Conservation (phyloP, 2,797 vertebrate genomes). For the Lepilemur septentrionalis region DNA sequence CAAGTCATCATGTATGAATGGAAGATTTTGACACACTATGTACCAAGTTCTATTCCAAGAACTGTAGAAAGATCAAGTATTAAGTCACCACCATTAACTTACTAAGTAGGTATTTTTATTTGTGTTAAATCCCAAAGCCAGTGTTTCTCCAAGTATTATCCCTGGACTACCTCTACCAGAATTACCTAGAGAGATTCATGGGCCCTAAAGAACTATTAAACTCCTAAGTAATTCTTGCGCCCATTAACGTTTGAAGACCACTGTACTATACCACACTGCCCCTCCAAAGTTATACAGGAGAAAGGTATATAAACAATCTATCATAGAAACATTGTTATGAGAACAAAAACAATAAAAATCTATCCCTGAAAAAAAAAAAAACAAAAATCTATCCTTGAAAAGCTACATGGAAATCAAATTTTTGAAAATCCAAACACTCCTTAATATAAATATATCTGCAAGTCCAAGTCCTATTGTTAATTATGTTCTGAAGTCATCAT, state of each 20-base stretch:
- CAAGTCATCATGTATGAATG: neutral
- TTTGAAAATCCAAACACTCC: neutral
- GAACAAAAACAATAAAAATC: no score
- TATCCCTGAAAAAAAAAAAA: neutral
- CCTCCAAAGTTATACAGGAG: neutral
- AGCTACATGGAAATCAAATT: neutral
- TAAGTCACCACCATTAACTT: neutral
- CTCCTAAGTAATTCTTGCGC: neutral
- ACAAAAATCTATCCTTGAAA: neutral
- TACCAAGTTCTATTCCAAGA: neutral
- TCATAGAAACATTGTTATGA: no score
- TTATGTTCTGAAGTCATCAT: neutral
- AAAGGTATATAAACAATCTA: neutral
- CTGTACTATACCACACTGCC: fast-evolving
- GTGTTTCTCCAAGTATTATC: neutral
- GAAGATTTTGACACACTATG: neutral
- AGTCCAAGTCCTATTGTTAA: neutral
- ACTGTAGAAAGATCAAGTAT: neutral
- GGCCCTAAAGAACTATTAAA: neutral
- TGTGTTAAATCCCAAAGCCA: neutral
- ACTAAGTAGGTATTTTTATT: neutral
- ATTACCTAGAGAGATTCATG: neutral
- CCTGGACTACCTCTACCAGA: neutral
- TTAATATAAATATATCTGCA: neutral
- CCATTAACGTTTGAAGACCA: neutral